Evolutionary conservation across 2,888 invertebrate genomes (phyloP).

Genomic region (Cacoxenus indagator): DNA sequence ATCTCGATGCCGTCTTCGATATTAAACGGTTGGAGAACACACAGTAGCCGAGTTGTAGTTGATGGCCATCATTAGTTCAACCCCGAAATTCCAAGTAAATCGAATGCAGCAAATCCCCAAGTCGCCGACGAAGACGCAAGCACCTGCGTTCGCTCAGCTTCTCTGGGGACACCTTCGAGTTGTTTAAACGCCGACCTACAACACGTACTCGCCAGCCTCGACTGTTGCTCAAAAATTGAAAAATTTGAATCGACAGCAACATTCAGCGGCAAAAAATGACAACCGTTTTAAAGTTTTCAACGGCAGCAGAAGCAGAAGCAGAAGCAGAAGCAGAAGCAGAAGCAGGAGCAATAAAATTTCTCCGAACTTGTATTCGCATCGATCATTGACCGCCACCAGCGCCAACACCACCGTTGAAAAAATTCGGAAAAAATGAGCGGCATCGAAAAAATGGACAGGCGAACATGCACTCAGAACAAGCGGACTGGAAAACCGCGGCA

Average conservation of each 20-base stretch:
- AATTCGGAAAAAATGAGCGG: slow-evolving; percentile 30
- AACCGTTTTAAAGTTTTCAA: slow-evolving; percentile 32
- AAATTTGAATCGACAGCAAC: slow-evolving; percentile 53
- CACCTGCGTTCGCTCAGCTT: slow-evolving; percentile 54
- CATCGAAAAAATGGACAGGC: slow-evolving; percentile 17
- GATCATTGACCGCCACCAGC: slow-evolving; percentile 41
- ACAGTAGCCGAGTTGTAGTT: slow-evolving; percentile 50
- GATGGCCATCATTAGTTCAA: slow-evolving; percentile 66
- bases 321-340: slow-evolving; percentile 38
- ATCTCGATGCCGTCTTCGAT: slow-evolving; percentile 5
- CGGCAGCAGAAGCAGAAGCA: slow-evolving; percentile 37
- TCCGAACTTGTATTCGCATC: slow-evolving; percentile 53
- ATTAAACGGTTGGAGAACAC: slow-evolving; percentile 33
- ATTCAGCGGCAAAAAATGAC: slow-evolving; percentile 43
- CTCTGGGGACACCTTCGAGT: slow-evolving; percentile 54
- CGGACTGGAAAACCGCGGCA: background rate
- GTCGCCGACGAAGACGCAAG: slow-evolving; percentile 24
- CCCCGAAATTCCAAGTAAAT: slow-evolving; percentile 63
- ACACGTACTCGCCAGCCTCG: slow-evolving; percentile 42
- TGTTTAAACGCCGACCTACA: slow-evolving; percentile 25
- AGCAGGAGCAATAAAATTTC: slow-evolving; percentile 47
- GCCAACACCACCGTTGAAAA: slow-evolving; percentile 24
- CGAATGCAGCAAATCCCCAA: slow-evolving; percentile 28
- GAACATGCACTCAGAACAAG: slow-evolving; percentile 34
- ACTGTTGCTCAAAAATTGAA: slow-evolving; percentile 44